Conservation (phyloP, 2,797 vertebrate species). For the Macrochelys suwanniensis region DNA sequence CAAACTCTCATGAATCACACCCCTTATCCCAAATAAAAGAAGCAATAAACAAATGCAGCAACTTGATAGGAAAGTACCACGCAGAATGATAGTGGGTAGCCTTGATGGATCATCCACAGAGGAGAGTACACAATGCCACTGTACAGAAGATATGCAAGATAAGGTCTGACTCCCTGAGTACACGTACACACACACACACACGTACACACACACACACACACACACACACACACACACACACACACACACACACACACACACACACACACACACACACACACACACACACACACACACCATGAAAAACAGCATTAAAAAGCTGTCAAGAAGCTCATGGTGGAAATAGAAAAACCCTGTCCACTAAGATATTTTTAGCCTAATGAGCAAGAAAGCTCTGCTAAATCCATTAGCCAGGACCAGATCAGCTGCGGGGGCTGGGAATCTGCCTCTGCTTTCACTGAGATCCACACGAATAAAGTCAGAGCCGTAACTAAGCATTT, state of each 20-base stretch:
- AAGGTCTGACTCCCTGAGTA: not conserved
- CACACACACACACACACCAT: fast-evolving
- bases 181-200: too few relatives aligned
- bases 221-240: fast-evolving
- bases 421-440: not conserved
- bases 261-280: fast-evolving
- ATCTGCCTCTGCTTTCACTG: not conserved
- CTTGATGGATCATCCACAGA: not conserved
- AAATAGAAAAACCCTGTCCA: not conserved
- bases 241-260: fast-evolving
- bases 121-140: not conserved
- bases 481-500: not conserved
- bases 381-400: not conserved
- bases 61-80: not conserved
- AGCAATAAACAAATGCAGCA: not conserved
- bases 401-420: not conserved
- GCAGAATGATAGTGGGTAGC: not conserved
- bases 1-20: not conserved
- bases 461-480: not conserved
- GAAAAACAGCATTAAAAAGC: not conserved
- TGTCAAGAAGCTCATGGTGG: not conserved
- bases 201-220: fast-evolving
- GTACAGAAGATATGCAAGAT: not conserved
- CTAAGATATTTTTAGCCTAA: not conserved
- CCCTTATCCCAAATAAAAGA: not conserved